Evolutionary conservation across 2,888 invertebrate genomes (phyloP), one percentile per base, ranked within the genome.

Genomic region (Melinaea marsaeus): DNA sequence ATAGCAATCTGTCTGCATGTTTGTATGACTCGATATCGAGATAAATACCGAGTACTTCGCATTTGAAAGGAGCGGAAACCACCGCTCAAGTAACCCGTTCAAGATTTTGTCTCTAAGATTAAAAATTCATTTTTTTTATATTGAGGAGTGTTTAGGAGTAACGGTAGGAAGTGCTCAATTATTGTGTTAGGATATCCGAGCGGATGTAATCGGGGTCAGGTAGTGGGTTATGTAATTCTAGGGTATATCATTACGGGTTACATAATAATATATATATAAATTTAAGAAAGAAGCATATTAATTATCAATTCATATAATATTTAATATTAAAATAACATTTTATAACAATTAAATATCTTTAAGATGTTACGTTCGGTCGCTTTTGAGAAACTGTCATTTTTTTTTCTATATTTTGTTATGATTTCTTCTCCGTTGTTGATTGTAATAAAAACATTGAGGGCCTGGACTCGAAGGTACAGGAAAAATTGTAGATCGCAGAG

Each of bases 91-190:
- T 75, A 85, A 85, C 83, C 84, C 84, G 77, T 76, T 81, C 75
- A 68, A 72, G 75, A 81, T 79, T 79, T 78, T 77, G 77, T 84
- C 83, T 80, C 76, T 73, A 69, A 80, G 79, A 83, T 84, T 79
- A 80, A 71, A 79, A 78, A 81, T 85, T 85, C 86, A 84, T 77
- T 83, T 81, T 61, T 79, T 84, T 84, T 85, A 83, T 81, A 67
- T 66, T 65, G 61, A 69, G 75, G 71, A 72, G 76, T 74, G 72
- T 77, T 76, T 78, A 76, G 76, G 77, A 74, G 76, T 83, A 85
- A 81, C 83, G 80, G 83, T 85, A 86, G 90, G 89, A 90, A 86
- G 83, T 82, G 73, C 76, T 71, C 78, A 79, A 87, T 88, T 88
- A 86, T 83, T 83, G 75, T 81, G 79, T 80, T 80, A 80, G 85